Percentiles rank a stretch among this genome's conserved stretches.
These are phyloP conservation scores for Manacus vitellinus DNA, from an alignment of 2,113 vertebrate genomes.

Conservation along the genomic window DNA sequence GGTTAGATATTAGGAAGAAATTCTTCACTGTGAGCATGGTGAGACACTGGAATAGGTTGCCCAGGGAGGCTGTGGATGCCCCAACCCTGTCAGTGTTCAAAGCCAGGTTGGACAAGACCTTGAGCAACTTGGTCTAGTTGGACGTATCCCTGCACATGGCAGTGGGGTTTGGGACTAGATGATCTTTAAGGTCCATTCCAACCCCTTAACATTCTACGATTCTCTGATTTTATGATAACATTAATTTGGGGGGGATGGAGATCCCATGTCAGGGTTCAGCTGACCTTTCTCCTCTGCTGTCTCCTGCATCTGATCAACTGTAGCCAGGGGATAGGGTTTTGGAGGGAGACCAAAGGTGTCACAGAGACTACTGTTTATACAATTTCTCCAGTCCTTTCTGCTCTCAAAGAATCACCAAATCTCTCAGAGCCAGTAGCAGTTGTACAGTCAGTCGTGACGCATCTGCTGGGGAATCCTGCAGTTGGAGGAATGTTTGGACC, in stretches of 20 bases:
- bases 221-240: neutral
- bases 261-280: neutral
- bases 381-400: neutral
- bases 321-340: neutral
- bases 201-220: neutral
- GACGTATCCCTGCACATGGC: neutral
- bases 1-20: neutral
- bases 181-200: neutral
- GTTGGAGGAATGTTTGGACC: neutral
- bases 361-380: neutral
- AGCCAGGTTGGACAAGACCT: neutral
- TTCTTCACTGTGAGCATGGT: neutral
- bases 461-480: neutral
- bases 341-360: neutral
- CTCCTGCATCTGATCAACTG: neutral
- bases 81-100: neutral
- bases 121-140: neutral
- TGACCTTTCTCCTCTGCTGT: neutral
- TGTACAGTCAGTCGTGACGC: neutral
- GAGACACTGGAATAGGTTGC: neutral
- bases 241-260: neutral
- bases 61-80: fast-evolving
- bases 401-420: neutral
- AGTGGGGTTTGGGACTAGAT: neutral
- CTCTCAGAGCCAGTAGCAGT: neutral